Base-by-base conservation (phyloP, 2,888 invertebrate genomes). In the Leucozona laternaria region DNA sequence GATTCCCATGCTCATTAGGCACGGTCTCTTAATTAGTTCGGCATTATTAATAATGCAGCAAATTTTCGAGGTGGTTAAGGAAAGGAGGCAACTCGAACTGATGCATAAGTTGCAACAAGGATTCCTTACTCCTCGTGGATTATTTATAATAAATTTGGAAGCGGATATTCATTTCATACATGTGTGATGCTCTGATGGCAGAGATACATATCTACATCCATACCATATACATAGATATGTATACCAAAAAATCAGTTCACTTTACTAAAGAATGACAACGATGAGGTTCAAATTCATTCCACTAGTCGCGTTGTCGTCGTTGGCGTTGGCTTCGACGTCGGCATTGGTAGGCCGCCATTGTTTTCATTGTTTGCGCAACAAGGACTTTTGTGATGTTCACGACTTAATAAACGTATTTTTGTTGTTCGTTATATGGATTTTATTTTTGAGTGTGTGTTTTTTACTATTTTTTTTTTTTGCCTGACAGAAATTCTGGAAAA, bases 1-100 rank as follows among this genome's bases (percentile, higher is more conserved):
- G 34, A 77, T 71, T 80, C 48, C 31, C 72, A 64, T 79, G 76
- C 76, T 84, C 84, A 84, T 80, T 84, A 80, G 72, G 76, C 79
- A 77, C 11, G 71, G 80, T 68, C 66, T 79, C 84, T 85, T 85
- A 85, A 85, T 85, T 85, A 85, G 84, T 85, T 85, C 45, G 71
- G 45, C 76, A 85, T 85, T 85, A 85, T 85, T 73, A 85, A 84
- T 73, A 85, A 84, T 84, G 80, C 64, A 48, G 57, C 60, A 68
- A 37, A 73, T 60, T 53, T 72, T 68, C 10, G 17, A 31, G 64
- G 25, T 53, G 37, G 25, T 37, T 22, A 22, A 25, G 11, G 20
- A 17, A 13, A 37, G 20, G 34, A 57, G 58, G 57, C 60, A 58
- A 37, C 25, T 62, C 34, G n/a, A 72, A 50, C 22, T 43, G 6